Evolutionary conservation across 2,113 vertebrate genomes (phyloP), one percentile per base, ranked within the genome.

Genomic region (Callionymus lyra): DNA sequence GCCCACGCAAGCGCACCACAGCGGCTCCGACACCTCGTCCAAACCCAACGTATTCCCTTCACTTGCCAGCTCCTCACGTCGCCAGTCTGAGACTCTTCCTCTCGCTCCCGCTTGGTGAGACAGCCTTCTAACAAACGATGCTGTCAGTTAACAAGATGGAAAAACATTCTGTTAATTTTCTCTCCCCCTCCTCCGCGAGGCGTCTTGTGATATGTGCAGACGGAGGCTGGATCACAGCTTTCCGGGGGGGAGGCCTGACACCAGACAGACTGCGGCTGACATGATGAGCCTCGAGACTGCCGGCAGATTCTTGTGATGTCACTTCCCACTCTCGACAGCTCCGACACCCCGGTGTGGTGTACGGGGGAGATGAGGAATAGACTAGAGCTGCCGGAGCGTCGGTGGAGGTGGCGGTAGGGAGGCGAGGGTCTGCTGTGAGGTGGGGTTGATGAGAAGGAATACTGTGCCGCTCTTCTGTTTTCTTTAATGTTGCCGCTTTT

Each of bases 401-500:
- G 38, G 42, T 44, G 65, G 49, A 48, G 57, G 56, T 53, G 67
- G 59, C 18, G 48, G 41, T 17, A 40, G 47, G 48, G 46, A 21
- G 12, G 50, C 31, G 44, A 35, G 42, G 10, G 47, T 56, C 21
- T 27, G 21, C 21, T 27, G 21, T 8, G 0, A 32, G 44, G 21
- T 6, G 36, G 50, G 47, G 47, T 53, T 69, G 70, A 77, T 72
- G 70, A 77, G 64, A 72, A 77, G 72, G 75, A 79, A 75, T 54
- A 64, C 55, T 65, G 50, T 36, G 49, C 42, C 21, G 61, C 70
- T 70, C 61, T 63, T 72, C 72, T 77, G 76, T 80, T 83, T 83
- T 82, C 82, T 85, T 85, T 82, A 84, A 83, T 82, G 74, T 79
- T 57, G 50, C 47, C n/a, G 38, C 82, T 84, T 85, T 85, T 83